Base-by-base conservation (phyloP, 2,888 invertebrate genomes). In the Melanargia galathea region DNA sequence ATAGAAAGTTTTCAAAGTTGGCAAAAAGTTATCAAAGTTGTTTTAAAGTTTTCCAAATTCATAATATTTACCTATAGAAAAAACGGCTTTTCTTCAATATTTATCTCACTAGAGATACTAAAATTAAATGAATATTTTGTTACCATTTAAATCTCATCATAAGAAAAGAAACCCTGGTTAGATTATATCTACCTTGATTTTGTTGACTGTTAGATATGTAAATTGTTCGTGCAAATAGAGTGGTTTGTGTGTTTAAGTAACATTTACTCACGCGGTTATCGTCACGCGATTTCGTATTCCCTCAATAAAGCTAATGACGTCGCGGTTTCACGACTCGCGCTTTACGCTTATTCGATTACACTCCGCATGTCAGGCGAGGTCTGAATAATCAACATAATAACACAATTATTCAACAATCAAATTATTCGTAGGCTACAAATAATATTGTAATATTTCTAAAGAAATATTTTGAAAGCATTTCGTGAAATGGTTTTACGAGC, bases 401-500 rank as follows among this genome's bases (percentile, higher is more conserved):
- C n/a, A n/a, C n/a, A n/a, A n/a, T n/a, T n/a, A n/a, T n/a, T n/a
- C n/a, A n/a, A n/a, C n/a, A n/a, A n/a, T n/a, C n/a, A n/a, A n/a
- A n/a, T n/a, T n/a, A n/a, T n/a, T n/a, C n/a, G n/a, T n/a, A n/a
- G n/a, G 20, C 22, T 11, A 24, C 18, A 62, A 38, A 46, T 58
- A 61, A 49, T 46, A 49, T 72, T 73, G 68, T 72, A 69, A 72
- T 52, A 59, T 64, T 45, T 35, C 54, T 43, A 61, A 70, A n/a
- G 65, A 70, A 69, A 68, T 69, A 78, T 75, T 76, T 84, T 87
- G 90, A 91, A 91, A 91, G 90, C 90, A 88, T 89, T 84, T 87
- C 83, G 91, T 91, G 91, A 91, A 91, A 91, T 91, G 91, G 91
- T 91, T 91, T 91, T 91, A 88, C 84, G 82, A 86, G 85, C 88